Evolutionary conservation across 2,113 vertebrate genomes (phyloP), one percentile per base, ranked within the genome.

Genomic region (Phycodurus eques): DNA sequence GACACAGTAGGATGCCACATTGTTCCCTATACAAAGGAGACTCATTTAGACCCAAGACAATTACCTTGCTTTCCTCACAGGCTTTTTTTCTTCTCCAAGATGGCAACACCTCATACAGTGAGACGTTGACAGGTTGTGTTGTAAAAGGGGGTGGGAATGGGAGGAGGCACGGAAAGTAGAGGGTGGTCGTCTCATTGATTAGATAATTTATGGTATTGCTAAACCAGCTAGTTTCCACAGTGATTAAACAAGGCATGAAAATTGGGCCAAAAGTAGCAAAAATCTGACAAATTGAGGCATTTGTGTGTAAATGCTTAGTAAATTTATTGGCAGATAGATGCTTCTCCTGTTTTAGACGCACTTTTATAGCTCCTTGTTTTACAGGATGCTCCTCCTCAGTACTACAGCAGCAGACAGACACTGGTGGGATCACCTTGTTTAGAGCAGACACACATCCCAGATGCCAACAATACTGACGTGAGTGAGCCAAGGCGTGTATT

Each of bases 351-450:
- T 43, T 27, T 53, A 59, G 62, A 68, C 66, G 51, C 39, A 43
- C 42, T 75, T 66, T 68, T 0, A 4, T 56, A 51, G 61, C 31
- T 39, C n/a, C 51, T 80, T 59, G 56, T 85, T 27, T 82, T 67
- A 51, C 83, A 94, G 94, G 89, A 91, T 4, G 66, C 72, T 0
- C 90, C 90, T 46, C 88, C 90, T 0, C 92, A 92, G 70, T 93
- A 92, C 85, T 93, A 94, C 90, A 93, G 90, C 89, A 95, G 93
- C 85, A 87, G 90, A 73, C 94, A 95, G 87, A 90, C 89, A 0
- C 90, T 95, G 79, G 92, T 92, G 72, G 87, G 91, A 15, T 68
- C 85, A 7, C 73, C 89, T n/a, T 91, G 73, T 79, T 75, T 81
- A 0, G 90, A 91, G 42, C 85, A 84, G 67, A 81, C 74, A 12